Evolutionary conservation across 2,888 invertebrate species (phyloP), one percentile per base, ranked within the genome.

Genomic region (Tinea pellionella): DNA sequence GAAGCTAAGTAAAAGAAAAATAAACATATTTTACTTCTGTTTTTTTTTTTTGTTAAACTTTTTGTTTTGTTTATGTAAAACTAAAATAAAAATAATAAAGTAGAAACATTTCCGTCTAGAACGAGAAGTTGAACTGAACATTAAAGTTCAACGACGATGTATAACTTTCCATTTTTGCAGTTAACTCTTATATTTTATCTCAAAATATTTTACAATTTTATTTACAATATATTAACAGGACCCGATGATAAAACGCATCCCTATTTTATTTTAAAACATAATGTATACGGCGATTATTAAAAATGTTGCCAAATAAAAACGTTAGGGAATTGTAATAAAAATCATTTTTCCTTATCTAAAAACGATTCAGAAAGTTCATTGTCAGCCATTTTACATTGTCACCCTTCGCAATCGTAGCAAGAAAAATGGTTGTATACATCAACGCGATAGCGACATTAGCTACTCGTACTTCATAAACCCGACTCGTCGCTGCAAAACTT

Each of bases 401-500:
- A 58, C 55, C 55, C 55, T 51, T 37, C 37, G 58, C 15, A 58
- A 58, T 58, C 32, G 58, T 11, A 15, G 58, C 58, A 12, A 18
- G n/a, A n/a, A 13, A 58, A 58, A 58, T 58, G 37, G 32, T 15
- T 58, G 58, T 58, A 8, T 32, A 37, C 37, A 55, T 55, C 55
- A 32, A 18, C 37, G 58, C 58, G 15, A 58, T 58, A 58, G 37
- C 58, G 6, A 58, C 37, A 32, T 37, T 59, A 42, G 59, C 19
- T 42, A 42, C n/a, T n/a, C n/a, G n/a, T n/a, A n/a, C 59, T 59
- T 59, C 43, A 59, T 59, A 43, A 59, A 59, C 41, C 37, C 29
- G 30, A 24, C 59, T 58, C 58, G 58, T 47, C 47, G 8, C 19
- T 55, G 19, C 55, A 47, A 47, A 55, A 55, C 55, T 55, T 55